Percentiles rank a stretch among this genome's conserved stretches.
Conservation (phyloP, 1,140 invertebrate species). For the Semibalanus balanoides region DNA sequence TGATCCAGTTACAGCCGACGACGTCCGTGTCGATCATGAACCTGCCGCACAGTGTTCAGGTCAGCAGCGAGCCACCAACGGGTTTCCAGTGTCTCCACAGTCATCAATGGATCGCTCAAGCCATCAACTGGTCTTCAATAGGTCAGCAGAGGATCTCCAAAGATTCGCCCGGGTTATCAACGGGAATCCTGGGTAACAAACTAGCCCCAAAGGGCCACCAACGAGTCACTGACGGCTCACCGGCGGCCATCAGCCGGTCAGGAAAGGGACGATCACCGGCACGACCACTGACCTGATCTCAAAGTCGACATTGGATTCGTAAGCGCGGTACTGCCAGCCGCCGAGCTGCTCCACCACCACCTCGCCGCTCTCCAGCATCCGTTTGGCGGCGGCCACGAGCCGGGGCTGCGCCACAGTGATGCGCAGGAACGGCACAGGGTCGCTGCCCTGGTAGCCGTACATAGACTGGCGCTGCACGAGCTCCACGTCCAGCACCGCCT, state of each 20-base stretch:
- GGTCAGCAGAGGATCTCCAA: too few relatives aligned
- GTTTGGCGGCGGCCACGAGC: conserved; percentile 65
- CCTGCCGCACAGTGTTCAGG: too few relatives aligned
- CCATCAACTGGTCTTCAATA: too few relatives aligned
- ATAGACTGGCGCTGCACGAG: conserved; percentile 68
- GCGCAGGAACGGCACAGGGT: conserved; percentile 63
- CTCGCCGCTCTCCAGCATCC: conserved; percentile 58
- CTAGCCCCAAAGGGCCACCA: too few relatives aligned
- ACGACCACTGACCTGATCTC: conserved; percentile 56
- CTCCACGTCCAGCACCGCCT: conserved; percentile 70
- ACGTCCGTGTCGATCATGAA: conserved; percentile 94
- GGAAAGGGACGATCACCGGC: too few relatives aligned
- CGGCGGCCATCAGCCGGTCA: too few relatives aligned
- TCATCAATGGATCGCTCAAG: too few relatives aligned
- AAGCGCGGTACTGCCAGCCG: conserved; percentile 48
- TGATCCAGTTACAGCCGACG: conserved; percentile 96
- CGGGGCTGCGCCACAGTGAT: conserved; percentile 75
- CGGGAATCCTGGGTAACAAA: too few relatives aligned
- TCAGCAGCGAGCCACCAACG: too few relatives aligned
- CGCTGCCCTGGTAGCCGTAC: conserved; percentile 72
- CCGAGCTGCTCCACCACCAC: conserved; percentile 29
- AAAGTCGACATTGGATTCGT: conserved; percentile 96
- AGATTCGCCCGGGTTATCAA: too few relatives aligned
- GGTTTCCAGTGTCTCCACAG: too few relatives aligned
- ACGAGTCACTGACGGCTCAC: too few relatives aligned